These are phyloP conservation scores for Gallinago solitaria DNA, from an alignment of 2,797 vertebrate species.

Conservation along the genomic window DNA sequence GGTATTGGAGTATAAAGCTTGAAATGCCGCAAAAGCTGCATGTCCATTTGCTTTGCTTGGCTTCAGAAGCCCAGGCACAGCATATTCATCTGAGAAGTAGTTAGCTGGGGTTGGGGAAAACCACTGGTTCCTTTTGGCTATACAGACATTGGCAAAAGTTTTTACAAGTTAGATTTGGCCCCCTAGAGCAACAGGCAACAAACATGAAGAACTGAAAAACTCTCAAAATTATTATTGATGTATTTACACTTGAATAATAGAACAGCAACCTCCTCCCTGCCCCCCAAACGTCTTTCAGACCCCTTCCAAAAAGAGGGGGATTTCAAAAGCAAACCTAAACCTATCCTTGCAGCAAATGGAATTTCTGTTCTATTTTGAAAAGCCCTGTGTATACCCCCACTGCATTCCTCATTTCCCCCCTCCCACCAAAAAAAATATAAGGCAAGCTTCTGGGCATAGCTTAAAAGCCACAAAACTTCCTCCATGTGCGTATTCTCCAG, in stretches of 20 bases:
- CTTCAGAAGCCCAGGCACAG: constrained; percentile 9
- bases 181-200: not conserved
- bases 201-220: not conserved
- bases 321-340: constrained; percentile 60
- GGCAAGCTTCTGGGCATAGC: constrained; percentile 39
- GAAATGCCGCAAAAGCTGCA: constrained; percentile 3
- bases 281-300: not conserved
- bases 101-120: constrained; percentile 4
- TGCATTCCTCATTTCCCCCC: not conserved
- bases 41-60: constrained; percentile 50
- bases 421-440: not conserved
- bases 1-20: constrained; percentile 1
- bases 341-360: not conserved
- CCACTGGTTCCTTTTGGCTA: not conserved
- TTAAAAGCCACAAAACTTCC: constrained; percentile 57
- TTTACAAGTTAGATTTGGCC: not conserved
- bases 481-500: constrained; percentile 47
- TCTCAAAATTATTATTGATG: constrained; percentile 48
- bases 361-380: constrained; percentile 38
- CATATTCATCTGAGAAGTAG: constrained; percentile 40
- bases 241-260: constrained; percentile 54
- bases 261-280: not conserved
- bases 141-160: not conserved
- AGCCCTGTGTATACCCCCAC: not conserved
- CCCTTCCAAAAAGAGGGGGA: constrained; percentile 34